phyloP scores from a whole-genome alignment of 2,888 invertebrate genomes.

The Physocephala rufipes region DNA sequence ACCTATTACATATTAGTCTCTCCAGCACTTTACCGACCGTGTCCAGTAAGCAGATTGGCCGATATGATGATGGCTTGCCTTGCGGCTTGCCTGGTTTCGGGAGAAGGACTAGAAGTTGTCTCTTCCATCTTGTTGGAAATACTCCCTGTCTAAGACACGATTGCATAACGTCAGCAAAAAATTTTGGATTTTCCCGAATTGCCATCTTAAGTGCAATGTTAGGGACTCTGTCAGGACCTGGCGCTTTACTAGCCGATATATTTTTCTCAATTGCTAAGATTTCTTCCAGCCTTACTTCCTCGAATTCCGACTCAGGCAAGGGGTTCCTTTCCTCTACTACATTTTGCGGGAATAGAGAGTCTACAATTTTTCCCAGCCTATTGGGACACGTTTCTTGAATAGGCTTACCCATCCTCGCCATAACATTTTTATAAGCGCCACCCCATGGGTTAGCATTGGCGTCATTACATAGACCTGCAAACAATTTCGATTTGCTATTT shows the following conservation, averaged over 20 bases:
- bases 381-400: background rate
- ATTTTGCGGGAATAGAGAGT: too few species aligned
- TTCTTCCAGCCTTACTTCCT: too few species aligned
- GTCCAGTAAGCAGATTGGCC: slow-evolving; percentile 22
- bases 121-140: slow-evolving; percentile 16
- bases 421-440: background rate
- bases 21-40: slow-evolving; percentile 8
- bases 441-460: background rate
- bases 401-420: background rate
- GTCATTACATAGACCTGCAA: background rate
- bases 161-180: background rate
- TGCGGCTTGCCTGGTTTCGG: background rate
- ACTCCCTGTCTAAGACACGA: background rate
- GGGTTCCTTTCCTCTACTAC: too few species aligned
- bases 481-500: background rate
- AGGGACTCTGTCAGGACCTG: background rate
- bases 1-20: slow-evolving; percentile 1
- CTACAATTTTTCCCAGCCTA: too few species aligned
- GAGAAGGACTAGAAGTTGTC: slow-evolving; percentile 7
- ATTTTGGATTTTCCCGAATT: background rate
- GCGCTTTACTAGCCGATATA: background rate
- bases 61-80: slow-evolving; percentile 5
- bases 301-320: background rate
- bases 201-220: background rate
- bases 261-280: background rate